phyloP scores from a whole-genome alignment of 2,888 invertebrate species.

The Petrophora chlorosata region DNA sequence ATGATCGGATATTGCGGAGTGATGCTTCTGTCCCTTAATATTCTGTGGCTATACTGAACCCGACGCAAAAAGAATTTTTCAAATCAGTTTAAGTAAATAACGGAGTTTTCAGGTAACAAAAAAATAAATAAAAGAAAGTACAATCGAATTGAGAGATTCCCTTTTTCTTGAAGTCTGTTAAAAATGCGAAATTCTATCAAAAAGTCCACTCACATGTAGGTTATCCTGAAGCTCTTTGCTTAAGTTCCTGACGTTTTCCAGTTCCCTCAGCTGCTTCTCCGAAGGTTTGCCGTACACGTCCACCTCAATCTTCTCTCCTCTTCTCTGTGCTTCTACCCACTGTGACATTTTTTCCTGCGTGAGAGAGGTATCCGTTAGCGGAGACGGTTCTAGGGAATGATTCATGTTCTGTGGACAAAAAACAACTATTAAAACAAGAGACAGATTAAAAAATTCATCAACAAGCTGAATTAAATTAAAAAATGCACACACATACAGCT shows the following conservation, averaged over 20 bases:
- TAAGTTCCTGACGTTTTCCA: conserved; percentile 67
- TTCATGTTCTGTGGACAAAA: conserved; percentile 18
- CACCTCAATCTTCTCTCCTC: conserved; percentile 55
- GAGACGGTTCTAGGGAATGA: conserved; percentile 47
- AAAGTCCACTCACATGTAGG: conserved; percentile 55
- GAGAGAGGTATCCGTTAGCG: conserved; percentile 23
- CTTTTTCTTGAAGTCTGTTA: too few relatives aligned
- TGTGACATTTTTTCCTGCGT: conserved; percentile 55
- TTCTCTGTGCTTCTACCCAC: conserved; percentile 62
- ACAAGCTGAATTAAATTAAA: too few relatives aligned
- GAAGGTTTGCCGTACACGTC: conserved; percentile 72
- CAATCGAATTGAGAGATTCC: too few relatives aligned
- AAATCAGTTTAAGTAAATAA: too few relatives aligned
- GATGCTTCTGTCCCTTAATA: too few relatives aligned
- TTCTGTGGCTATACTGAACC: too few relatives aligned
- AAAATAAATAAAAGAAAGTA: too few relatives aligned
- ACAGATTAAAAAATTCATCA: too few relatives aligned
- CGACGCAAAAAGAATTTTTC: too few relatives aligned
- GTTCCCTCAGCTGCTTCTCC: conserved; percentile 62
- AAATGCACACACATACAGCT: too few relatives aligned
- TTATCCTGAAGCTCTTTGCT: conserved; percentile 74
- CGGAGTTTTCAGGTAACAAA: too few relatives aligned
- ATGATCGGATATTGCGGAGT: too few relatives aligned
- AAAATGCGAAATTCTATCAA: not conserved
- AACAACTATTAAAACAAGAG: not conserved